Base-by-base conservation (phyloP, 1,140 invertebrate genomes). In the Drosophila yakuba region DNA sequence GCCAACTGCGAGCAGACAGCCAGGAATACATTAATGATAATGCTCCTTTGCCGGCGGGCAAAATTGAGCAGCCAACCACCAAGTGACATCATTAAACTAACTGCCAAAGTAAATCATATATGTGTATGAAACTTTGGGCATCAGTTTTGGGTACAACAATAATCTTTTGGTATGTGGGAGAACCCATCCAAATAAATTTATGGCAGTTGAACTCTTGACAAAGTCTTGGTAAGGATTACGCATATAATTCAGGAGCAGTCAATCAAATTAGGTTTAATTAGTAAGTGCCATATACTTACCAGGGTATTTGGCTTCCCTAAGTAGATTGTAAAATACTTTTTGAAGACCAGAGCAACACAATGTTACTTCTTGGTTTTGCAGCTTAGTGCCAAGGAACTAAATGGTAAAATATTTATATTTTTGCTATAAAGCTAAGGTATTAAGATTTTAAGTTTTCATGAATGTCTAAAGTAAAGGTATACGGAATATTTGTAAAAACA, bases 1-100 rank as follows among this genome's bases (percentile, higher is more conserved):
- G 80, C 75, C 60, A 50, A 58, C 56, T 71, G 39, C 52, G 62
- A 78, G 59, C 68, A 63, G 77, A 80, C 63, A 67, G 59, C 45
- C 23, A 74, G 61, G 58, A 74, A 75, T 81, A 74, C 78, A 85
- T 85, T 86, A 85, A 86, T 85, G 85, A 63, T 85, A 82, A 85
- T 75, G 73, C 73, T 35, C 68, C 78, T 74, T 78, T 60, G 74
- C 80, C 64, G 17, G 61, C 28, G 60, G 72, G 35, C 50, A 60
- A 67, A 74, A 61, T n/a, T 14, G 55, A 74, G 48, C 72, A 58
- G 41, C 41, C 52, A 74, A 32, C 71, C 73, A 50, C 61, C 74
- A 75, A 78, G 69, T 81, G 83, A 86, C 78, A 85, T 74, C 61
- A 74, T 68, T 84, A 76, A 80, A 83, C 80, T 76, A 76, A 72